A percentile compares a stretch with the other conserved stretches of the same genome.
Conservation (phyloP, 2,797 vertebrate species). For the Parauchenoglanis ngamensis region DNA sequence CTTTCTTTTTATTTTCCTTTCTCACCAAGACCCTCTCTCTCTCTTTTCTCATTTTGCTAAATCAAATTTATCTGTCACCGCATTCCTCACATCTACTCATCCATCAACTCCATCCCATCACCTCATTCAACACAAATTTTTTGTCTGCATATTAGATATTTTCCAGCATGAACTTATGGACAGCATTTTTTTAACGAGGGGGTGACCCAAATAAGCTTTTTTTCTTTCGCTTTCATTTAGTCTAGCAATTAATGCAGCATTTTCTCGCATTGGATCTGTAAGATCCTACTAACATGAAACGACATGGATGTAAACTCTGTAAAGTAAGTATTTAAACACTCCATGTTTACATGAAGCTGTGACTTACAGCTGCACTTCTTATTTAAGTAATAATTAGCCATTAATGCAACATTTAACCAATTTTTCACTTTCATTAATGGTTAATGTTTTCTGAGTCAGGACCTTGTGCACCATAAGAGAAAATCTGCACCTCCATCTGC, state of each 20-base stretch:
- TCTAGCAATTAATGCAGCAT: background rate
- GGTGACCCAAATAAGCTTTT: background rate
- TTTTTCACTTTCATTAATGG: background rate
- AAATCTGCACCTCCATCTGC: background rate
- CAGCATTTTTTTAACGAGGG: background rate
- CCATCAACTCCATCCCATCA: conserved; percentile 75
- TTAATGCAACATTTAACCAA: background rate
- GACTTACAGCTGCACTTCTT: background rate
- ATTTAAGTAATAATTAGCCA: background rate
- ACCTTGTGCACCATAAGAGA: background rate
- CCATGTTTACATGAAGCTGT: background rate
- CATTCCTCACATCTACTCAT: conserved; percentile 65
- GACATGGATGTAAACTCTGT: background rate
- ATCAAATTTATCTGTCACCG: conserved; percentile 74
- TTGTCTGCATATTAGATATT: conserved; percentile 1
- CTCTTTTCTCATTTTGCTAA: conserved; percentile 67
- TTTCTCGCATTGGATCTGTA: background rate
- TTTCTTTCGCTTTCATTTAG: background rate
- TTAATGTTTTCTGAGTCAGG: background rate
- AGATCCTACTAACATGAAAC: background rate
- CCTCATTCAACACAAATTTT: conserved; percentile 57
- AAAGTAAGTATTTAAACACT: background rate
- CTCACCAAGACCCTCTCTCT: conserved; percentile 15
- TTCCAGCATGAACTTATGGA: conserved; percentile 23
- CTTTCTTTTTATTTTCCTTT: conserved; percentile 3